Base-by-base conservation (phyloP, 2,113 vertebrate genomes). In the Alethe diademata region DNA sequence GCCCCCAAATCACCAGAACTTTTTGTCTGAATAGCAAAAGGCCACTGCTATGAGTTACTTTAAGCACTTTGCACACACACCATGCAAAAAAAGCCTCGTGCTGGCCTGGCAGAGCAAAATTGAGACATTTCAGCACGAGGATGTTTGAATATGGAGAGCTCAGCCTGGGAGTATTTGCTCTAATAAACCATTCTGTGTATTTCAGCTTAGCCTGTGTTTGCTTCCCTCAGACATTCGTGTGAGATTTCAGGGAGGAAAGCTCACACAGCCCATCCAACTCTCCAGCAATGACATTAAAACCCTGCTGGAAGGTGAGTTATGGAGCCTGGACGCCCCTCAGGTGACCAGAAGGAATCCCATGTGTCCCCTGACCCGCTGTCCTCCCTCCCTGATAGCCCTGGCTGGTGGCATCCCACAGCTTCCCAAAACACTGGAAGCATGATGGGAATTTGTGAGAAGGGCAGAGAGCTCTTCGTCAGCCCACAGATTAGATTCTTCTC, bases 141-240 rank as follows among this genome's bases (percentile, higher is more conserved):
- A 8, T 50, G 50, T 53, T 42, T 57, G 14, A 88, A 54, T 53
- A 40, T 4, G 38, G 71, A 74, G 43, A 73, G 35, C 53, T 23
- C 57, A 89, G 45, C 64, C 60, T 23, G 43, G 72, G 53, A 94
- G 35, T 94, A 89, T 96, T 95, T 94, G 73, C 69, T 91, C 42
- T 57, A 81, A 91, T 50, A 86, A 91, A 92, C 51, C 78, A 28
- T 64, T 67, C 33, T 35, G 79, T 89, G 91, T 87, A 35, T 71
- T 95, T 66, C 90, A 29, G 69, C 61, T 94, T 81, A 94, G 61
- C 65, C 67, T 24, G 56, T 50, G 53, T 91, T 96, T 93, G 87
- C 90, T 93, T 85, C 61, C 76, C 65, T 70, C 61, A 14, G 35
- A 51, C 20, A 11, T 6, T 12, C 0, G 4, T 47, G 53, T 4